phyloP scores from a whole-genome alignment of 2,797 vertebrate genomes.

The Gila robusta region DNA sequence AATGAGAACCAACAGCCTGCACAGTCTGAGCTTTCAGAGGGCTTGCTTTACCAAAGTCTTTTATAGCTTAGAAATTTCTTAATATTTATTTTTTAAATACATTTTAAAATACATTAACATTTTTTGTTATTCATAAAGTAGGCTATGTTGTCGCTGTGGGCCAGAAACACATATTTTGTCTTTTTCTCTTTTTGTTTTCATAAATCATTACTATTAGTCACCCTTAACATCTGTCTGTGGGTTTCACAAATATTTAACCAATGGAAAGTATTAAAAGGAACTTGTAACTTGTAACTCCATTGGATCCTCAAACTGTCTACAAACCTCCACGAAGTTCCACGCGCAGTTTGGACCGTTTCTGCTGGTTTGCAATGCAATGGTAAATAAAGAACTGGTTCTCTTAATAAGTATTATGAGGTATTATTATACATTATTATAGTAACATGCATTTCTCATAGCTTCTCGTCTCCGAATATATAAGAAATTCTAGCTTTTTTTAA shows the following conservation, averaged over 20 bases:
- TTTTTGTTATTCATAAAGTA: not conserved
- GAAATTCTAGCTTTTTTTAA: no score
- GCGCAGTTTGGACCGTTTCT: not conserved
- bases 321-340: not conserved
- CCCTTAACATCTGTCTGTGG: not conserved
- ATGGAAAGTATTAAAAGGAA: not conserved
- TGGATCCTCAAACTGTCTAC: no score
- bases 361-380: no score
- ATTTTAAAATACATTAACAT: no score
- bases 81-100: not conserved
- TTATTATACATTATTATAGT: no score
- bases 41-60: not conserved
- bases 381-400: not conserved
- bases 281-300: not conserved
- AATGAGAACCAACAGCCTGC: slow-evolving; percentile 16
- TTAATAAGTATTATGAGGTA: not conserved
- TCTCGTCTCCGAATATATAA: not conserved
- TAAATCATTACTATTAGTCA: not conserved
- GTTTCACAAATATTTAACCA: not conserved
- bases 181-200: not conserved
- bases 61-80: not conserved
- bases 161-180: not conserved
- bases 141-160: no score
- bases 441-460: not conserved
- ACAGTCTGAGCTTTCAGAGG: not conserved